Evolutionary conservation across 2,888 invertebrate genomes (phyloP), one percentile per base, ranked within the genome.

Genomic region (Lymantria monacha): DNA sequence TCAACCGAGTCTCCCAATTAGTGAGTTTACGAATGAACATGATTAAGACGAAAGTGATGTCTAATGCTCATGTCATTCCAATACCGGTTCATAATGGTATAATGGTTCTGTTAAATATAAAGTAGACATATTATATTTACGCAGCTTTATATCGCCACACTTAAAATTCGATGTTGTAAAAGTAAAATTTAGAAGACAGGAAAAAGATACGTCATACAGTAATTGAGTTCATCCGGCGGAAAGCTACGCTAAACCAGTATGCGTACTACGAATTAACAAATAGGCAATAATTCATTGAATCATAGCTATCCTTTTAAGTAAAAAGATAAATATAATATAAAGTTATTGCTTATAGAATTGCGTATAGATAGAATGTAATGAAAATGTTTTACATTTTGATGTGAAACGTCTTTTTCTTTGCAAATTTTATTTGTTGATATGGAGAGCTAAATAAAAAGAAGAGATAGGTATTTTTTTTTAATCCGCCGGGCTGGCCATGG

Each of bases 221-320:
- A 67, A 67, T 67, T 67, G 65, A 65, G 53, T 43, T 52, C 63
- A 59, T 67, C 67, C 67, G 67, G 57, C 65, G 64, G 57, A 62
- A 46, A 43, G 53, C 50, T 36, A 48, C 41, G 53, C 53, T 59
- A 58, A 42, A 67, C 67, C 56, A 43, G 67, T 49, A 45, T 59
- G 59, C 63, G 49, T 57, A 67, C 54, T 53, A 44, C 50, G 59
- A 59, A 67, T 67, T 62, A 61, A 67, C 65, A 57, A 63, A 67
- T 61, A 66, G 66, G 55, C 66, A 64, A 66, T 67, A 62, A 66
- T 59, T 57, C 55, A 49, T 59, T 51, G 15, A 14, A 7, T 41
- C 11, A 11, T 15, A 41, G 15, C 7, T 15, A n/a, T 12, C 9
- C 36, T 11, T 36, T 36, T 11, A 7, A 36, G 7, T 36, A 36